Evolutionary conservation across 1,140 invertebrate genomes (phyloP), one percentile per base, ranked within the genome.

Genomic region (Drosophila insularis): DNA sequence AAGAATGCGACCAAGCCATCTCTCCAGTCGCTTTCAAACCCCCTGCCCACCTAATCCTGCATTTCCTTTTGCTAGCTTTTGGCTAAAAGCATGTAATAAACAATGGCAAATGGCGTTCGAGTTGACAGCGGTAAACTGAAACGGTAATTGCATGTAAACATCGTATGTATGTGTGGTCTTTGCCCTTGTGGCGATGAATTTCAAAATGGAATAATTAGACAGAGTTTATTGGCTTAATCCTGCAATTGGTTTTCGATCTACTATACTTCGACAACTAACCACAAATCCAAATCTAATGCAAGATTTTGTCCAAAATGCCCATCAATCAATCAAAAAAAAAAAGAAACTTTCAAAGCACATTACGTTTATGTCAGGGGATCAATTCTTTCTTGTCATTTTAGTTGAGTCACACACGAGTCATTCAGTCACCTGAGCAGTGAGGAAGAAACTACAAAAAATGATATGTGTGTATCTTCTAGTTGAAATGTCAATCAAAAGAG

Each of bases 111-210:
- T 76, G 73, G 63, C 75, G 68, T 76, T 81, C 75, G 68, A 81
- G 81, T 81, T 86, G 81, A 74, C 81, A 87, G 78, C 68, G 78
- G 31, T 69, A 87, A 84, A 82, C 71, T 86, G 75, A 79, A 79
- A 79, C 79, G 72, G 82, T 86, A 87, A 86, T 86, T 87, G 82
- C 82, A 87, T 79, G 82, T 86, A 86, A 86, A 86, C 82, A 86
- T 87, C 60, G 74, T 77, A 65, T 76, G 58, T 14, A 32, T 27
- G 58, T 32, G 46, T 17, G 21, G 59, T 58, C 35, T 56, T 56
- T 56, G 5, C 50, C 6, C 54, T 46, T 46, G 43, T 8, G 8
- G 11, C 10, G 39, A 19, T 31, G 65, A 1, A 5, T 19, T 4
- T 4, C 27, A n/a, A 59, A 59, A 23, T 40, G 50, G 17, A 56